A percentile compares a stretch with the other conserved stretches of the same genome.
Conservation (phyloP, 2,113 vertebrate genomes). For the Anas platyrhynchos region DNA sequence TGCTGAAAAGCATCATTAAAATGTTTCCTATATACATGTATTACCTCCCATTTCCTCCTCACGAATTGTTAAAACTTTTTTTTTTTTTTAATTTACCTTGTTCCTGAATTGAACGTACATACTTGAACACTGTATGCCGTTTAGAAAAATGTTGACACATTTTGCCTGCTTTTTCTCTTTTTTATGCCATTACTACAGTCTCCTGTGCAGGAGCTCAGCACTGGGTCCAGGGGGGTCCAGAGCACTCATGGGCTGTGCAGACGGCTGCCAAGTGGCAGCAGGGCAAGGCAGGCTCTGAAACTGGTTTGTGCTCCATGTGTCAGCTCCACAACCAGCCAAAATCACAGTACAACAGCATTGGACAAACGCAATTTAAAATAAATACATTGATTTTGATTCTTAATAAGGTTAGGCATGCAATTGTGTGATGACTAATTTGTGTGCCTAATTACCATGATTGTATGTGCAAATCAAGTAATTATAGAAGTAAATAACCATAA, state of each 20-base stretch:
- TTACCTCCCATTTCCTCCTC: not conserved
- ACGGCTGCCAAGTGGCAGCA: not conserved
- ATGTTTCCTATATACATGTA: not conserved
- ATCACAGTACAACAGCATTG: not conserved
- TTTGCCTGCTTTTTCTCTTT: not conserved
- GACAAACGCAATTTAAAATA: conserved; percentile 63
- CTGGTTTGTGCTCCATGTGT: not conserved
- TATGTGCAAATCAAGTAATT: conserved; percentile 76
- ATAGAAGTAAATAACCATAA: conserved; percentile 76
- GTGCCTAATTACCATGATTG: conserved; percentile 76
- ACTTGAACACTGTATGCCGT: not conserved
- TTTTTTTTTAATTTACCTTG: not conserved
- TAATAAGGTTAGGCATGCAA: conserved; percentile 76
- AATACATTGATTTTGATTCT: conserved; percentile 67
- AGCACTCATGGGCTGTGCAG: not conserved
- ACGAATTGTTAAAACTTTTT: not conserved
- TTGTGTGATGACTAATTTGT: conserved; percentile 77
- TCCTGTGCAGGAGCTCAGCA: fast-evolving
- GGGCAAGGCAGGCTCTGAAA: not conserved
- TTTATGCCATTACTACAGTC: not conserved
- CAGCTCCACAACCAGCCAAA: not conserved
- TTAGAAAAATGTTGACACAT: not conserved
- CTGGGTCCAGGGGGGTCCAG: too few species aligned
- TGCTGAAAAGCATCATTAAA: not conserved
- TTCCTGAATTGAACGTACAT: not conserved